These are phyloP conservation scores for Tachysurus vachellii DNA, from an alignment of 2,113 vertebrate genomes.

Conservation along the genomic window DNA sequence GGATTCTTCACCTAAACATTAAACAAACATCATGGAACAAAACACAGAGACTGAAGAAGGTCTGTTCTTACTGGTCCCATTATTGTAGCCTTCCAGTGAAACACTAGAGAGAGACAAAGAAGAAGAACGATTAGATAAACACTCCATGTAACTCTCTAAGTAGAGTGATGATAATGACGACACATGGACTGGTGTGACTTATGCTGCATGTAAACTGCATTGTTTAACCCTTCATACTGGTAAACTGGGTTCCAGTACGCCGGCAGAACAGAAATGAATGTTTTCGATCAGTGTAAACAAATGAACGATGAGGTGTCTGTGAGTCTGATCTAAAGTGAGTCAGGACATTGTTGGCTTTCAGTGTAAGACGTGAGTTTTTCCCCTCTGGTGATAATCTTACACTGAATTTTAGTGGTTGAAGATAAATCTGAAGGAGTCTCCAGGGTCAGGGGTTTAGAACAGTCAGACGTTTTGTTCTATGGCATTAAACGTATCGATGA, in stretches of 20 bases:
- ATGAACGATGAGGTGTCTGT: too few relatives aligned
- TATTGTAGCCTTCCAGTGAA: slow-evolving; percentile 57
- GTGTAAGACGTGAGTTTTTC: too few relatives aligned
- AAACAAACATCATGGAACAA: neutral
- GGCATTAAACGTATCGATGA: neutral
- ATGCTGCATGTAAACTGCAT: neutral
- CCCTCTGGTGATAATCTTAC: too few relatives aligned
- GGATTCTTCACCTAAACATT: neutral
- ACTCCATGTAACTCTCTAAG: neutral
- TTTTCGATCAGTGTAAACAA: too few relatives aligned
- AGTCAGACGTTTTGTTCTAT: neutral
- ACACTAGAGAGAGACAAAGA: slow-evolving; percentile 40
- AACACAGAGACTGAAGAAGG: neutral
- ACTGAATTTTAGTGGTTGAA: too few relatives aligned
- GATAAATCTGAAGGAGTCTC: neutral
- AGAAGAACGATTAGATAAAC: neutral
- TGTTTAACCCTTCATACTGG: too few relatives aligned
- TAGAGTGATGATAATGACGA: neutral
- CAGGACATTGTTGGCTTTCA: too few relatives aligned
- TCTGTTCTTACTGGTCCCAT: slow-evolving; percentile 49
- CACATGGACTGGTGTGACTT: neutral
- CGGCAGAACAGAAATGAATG: too few relatives aligned
- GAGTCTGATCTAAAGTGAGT: too few relatives aligned
- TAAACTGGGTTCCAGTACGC: too few relatives aligned
- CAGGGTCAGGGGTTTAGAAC: neutral